Base-by-base conservation (phyloP, 2,888 invertebrate species). In the Malthinus seriepunctatus region DNA sequence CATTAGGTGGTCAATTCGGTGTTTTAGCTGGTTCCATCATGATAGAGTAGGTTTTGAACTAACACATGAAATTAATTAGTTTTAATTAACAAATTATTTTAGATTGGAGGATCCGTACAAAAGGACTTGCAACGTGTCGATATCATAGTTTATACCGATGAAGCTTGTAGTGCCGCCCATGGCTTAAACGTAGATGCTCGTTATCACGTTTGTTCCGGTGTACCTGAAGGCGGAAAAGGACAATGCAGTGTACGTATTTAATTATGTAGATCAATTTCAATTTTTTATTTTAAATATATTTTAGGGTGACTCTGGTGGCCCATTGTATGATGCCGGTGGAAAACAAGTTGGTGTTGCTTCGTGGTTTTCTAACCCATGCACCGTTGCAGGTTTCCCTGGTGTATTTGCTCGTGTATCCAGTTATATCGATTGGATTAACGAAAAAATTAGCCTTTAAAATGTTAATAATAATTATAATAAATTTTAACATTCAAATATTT, bases 301-400 rank as follows among this genome's bases (percentile, higher is more conserved):
- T 42, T 34, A 51, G 51, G 51, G 51, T n/a, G 67, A 67, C 46
- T 79, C 79, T 1, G 80, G 80, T 2, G 80, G 80, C 0, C 80
- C 80, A 9, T 63, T 80, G n/a, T 23, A 23, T 5, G 57, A n/a
- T n/a, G n/a, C 76, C 0, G 66, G 69, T 57, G 74, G 73, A 32
- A 72, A 71, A 9, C 78, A 78, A 63, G 69, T 78, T 8, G 80
- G 80, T 14, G 73, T 80, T 42, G 80, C 79, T 1, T 80, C 79
- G 0, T 80, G 80, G 80, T 78, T 78, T 54, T 65, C 72, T 0
- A 80, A 79, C 60, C 80, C 80, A 2, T 80, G 80, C 44, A 72
- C 79, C 0, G 63, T 71, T 3, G 71, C 74, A 2, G 78, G 78
- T 4, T 79, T 75, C 64, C 80, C 80, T 1, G 80, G 80, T 3